Evolutionary conservation across 1,140 invertebrate genomes (phyloP).

Genomic region (Magallana gigas): DNA sequence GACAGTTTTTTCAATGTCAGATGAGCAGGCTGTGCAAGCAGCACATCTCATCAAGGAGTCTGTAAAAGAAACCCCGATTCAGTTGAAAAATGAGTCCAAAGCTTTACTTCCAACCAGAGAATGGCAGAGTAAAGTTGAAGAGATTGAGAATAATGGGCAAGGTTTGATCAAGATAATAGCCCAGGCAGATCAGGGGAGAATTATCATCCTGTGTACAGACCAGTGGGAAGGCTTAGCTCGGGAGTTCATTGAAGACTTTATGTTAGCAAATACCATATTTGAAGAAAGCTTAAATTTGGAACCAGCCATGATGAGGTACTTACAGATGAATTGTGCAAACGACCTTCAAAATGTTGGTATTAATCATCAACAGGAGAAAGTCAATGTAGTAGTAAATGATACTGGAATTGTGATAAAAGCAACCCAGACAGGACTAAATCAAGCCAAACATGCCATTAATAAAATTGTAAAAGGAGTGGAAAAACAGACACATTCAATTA

Average conservation of each 20-base stretch:
- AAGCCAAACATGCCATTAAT: slow-evolving; percentile 46
- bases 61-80: slow-evolving; percentile 43
- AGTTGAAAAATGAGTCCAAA: slow-evolving; percentile 44
- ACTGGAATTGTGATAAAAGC: slow-evolving; percentile 47
- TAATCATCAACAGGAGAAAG: slow-evolving; percentile 30
- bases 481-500: slow-evolving; percentile 45
- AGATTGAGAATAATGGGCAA: slow-evolving; percentile 14
- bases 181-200: background rate
- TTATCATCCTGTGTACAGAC: background rate
- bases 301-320: slow-evolving; percentile 42
- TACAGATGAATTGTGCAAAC: slow-evolving; percentile 37
- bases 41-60: slow-evolving; percentile 45
- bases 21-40: slow-evolving; percentile 50
- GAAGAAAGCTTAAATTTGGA: slow-evolving; percentile 39
- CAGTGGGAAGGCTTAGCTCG: background rate
- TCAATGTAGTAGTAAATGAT: slow-evolving; percentile 2
- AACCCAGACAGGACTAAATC: slow-evolving; percentile 40
- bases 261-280: slow-evolving; percentile 43
- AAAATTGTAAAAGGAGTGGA: slow-evolving; percentile 33
- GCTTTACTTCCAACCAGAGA: slow-evolving; percentile 18
- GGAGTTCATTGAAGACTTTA: slow-evolving; percentile 42
- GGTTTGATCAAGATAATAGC: slow-evolving; percentile 8
- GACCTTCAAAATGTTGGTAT: background rate
- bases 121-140: slow-evolving; percentile 41
- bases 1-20: slow-evolving; percentile 52